phyloP scores from a whole-genome alignment of 2,888 invertebrate genomes.

The Sarcophaga variegata region DNA sequence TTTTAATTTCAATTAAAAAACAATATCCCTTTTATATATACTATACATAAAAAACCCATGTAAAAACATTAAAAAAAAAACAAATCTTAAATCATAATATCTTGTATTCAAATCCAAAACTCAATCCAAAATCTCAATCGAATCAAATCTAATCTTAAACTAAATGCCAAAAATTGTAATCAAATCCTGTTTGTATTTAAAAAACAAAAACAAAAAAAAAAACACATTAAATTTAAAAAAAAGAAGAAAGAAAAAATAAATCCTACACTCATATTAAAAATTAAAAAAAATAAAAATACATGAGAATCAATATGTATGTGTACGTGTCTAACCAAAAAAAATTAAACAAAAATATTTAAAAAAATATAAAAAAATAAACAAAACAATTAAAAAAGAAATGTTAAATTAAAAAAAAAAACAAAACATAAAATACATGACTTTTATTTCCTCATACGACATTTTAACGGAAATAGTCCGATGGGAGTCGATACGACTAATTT shows the following conservation, averaged over 20 bases:
- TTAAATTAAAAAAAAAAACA: conserved; percentile 31
- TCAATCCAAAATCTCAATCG: conserved; percentile 4
- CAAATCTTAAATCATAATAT: too few species aligned
- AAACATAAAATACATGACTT: conserved; percentile 19
- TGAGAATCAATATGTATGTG: conserved; percentile 26
- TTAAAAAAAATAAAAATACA: conserved; percentile 24
- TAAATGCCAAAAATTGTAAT: conserved; percentile 66
- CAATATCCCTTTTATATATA: conserved; percentile 3
- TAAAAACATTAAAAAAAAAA: neutral
- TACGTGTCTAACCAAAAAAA: conserved; percentile 56
- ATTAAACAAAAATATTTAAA: conserved; percentile 12
- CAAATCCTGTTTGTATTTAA: conserved; percentile 58
- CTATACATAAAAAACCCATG: neutral
- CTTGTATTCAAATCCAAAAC: too few species aligned
- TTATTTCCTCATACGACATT: neutral
- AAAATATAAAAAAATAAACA: conserved; percentile 16
- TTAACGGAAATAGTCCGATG: too few species aligned
- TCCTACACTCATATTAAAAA: conserved; percentile 30
- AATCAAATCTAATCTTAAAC: conserved; percentile 54
- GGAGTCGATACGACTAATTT: too few species aligned
- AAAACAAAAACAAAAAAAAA: conserved; percentile 21
- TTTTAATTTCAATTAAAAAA: neutral
- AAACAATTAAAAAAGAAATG: conserved; percentile 28
- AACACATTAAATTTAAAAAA: neutral
- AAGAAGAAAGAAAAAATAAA: neutral